Percentiles rank a stretch among this genome's conserved stretches.
These are phyloP conservation scores for Doryteuthis pealeii DNA, from an alignment of 1,140 invertebrate species.

Conservation along the genomic window DNA sequence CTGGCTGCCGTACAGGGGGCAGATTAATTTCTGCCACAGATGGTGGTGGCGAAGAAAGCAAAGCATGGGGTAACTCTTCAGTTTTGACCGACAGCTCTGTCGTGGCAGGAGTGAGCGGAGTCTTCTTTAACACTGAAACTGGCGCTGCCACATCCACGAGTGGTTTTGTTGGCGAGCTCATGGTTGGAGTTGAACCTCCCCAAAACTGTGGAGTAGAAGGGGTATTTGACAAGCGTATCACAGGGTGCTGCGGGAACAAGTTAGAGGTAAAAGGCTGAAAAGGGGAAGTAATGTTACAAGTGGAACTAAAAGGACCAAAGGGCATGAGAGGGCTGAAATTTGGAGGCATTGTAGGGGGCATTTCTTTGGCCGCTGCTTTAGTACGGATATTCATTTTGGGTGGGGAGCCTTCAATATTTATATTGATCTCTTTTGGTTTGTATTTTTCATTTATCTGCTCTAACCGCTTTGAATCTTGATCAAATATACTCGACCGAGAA, in stretches of 20 bases:
- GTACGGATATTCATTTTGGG: slow-evolving; percentile 43
- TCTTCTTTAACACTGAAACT: background rate
- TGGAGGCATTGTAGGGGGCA: slow-evolving; percentile 35
- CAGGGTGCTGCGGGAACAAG: slow-evolving; percentile 4
- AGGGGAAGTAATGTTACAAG: background rate
- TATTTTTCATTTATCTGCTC: slow-evolving; percentile 87
- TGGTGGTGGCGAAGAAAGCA: background rate
- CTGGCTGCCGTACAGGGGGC: background rate
- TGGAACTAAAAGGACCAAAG: background rate
- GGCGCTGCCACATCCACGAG: background rate
- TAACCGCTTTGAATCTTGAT: slow-evolving; percentile 90
- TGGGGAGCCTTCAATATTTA: slow-evolving; percentile 19
- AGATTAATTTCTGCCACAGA: background rate
- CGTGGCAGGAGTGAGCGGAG: background rate
- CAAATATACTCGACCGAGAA: slow-evolving; percentile 86
- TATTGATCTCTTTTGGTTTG: slow-evolving; percentile 67
- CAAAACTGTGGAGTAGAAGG: background rate
- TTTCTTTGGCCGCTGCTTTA: slow-evolving; percentile 58
- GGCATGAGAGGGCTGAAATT: background rate
- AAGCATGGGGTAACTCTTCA: background rate
- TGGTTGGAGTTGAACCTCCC: background rate
- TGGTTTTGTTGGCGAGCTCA: background rate
- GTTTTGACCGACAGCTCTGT: background rate
- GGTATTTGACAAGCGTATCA: slow-evolving; percentile 13
- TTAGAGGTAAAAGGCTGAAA: background rate